Percentiles rank a stretch among this genome's conserved stretches.
Evolutionary conservation across 2,113 vertebrate genomes (phyloP).

Genomic region (Nesoenas mayeri): DNA sequence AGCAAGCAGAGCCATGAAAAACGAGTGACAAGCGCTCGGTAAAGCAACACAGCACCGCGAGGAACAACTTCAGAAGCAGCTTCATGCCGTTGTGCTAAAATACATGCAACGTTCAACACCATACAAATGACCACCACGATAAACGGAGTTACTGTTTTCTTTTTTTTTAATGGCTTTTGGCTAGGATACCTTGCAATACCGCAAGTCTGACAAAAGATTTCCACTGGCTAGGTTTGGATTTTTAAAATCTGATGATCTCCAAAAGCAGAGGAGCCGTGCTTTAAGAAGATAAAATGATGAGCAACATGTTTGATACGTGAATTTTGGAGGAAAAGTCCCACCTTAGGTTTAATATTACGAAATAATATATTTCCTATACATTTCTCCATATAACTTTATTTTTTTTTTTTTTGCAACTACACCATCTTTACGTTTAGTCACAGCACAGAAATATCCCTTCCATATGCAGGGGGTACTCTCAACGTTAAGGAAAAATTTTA

Average conservation of each 20-base stretch:
- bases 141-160: not conserved
- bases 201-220: not conserved
- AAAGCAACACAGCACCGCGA: not conserved
- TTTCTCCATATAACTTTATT: constrained; percentile 9
- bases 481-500: not conserved
- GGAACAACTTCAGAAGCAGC: constrained; percentile 28
- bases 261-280: constrained; percentile 9
- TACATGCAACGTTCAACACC: constrained; percentile 6
- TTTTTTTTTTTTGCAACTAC: constrained; percentile 14
- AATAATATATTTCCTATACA: constrained; percentile 51
- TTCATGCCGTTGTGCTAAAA: constrained; percentile 20
- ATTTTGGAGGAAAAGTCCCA: not conserved
- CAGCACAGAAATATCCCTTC: constrained; percentile 22
- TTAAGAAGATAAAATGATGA: constrained; percentile 7
- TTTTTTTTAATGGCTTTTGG: not conserved
- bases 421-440: not conserved
- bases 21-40: rapidly evolving
- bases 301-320: not conserved
- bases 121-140: not conserved
- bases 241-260: not conserved
- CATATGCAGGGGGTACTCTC: not conserved
- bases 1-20: not conserved
- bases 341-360: constrained; percentile 45
- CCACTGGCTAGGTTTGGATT: not conserved
- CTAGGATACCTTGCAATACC: not conserved